phyloP scores from a whole-genome alignment of 2,888 invertebrate species.

The Frankliniella fusca region DNA sequence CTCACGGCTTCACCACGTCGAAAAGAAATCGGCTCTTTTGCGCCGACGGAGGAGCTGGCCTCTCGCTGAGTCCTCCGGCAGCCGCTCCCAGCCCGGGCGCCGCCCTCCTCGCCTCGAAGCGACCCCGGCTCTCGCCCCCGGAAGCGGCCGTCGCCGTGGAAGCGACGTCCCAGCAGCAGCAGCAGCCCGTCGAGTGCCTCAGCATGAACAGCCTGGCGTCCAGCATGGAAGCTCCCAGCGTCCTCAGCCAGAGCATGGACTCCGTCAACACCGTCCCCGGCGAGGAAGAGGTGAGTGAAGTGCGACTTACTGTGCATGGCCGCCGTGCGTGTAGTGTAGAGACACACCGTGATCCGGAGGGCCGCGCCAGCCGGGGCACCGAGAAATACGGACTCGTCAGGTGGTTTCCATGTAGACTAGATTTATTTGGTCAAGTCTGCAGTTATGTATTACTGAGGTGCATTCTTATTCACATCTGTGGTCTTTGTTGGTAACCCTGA shows the following conservation, averaged over 20 bases:
- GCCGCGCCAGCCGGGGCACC: too few relatives aligned
- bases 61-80: neutral
- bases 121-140: constrained; percentile 36
- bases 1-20: constrained; percentile 47
- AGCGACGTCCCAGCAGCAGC: constrained; percentile 43
- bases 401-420: too few relatives aligned
- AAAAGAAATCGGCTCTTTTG: constrained; percentile 50
- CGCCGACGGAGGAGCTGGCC: neutral
- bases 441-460: too few relatives aligned
- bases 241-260: constrained; percentile 94
- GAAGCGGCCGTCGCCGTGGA: constrained; percentile 21
- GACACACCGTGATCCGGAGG: too few relatives aligned
- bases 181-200: constrained; percentile 45
- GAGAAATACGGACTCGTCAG: too few relatives aligned
- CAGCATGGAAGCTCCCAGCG: constrained; percentile 63
- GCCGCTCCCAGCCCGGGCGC: constrained; percentile 35
- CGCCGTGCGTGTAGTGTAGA: too few relatives aligned
- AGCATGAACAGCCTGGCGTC: constrained; percentile 41
- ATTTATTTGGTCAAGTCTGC: too few relatives aligned
- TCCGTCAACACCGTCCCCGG: constrained; percentile 92
- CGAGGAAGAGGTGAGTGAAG: constrained; percentile 94
- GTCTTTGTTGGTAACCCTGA: too few relatives aligned
- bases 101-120: constrained; percentile 36
- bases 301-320: too few relatives aligned
- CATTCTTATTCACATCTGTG: too few relatives aligned